Conservation (phyloP, 1,140 invertebrate genomes). For the Drosophila lacteicornis region DNA sequence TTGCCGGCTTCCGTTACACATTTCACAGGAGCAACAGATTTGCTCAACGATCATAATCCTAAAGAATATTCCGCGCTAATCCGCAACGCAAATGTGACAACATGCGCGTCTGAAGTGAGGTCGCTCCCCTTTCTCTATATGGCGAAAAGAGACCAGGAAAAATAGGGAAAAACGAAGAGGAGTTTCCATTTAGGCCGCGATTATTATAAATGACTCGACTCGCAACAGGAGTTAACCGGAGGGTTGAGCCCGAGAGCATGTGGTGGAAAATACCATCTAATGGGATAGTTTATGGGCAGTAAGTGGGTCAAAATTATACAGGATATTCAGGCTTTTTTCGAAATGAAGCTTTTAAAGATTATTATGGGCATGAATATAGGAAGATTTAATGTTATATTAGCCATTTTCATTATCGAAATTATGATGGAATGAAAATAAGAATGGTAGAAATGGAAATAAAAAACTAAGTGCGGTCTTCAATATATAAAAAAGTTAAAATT, state of each 20-base stretch:
- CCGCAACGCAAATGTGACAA: slow-evolving; percentile 84
- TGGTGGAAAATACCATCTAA: slow-evolving; percentile 34
- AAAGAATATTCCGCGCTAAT: slow-evolving; percentile 78
- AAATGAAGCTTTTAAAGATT: slow-evolving; percentile 1
- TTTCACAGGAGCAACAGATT: slow-evolving; percentile 83
- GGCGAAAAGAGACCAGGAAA: not conserved
- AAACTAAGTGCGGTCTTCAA: too few relatives aligned
- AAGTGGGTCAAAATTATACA: slow-evolving; percentile 70
- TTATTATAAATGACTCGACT: slow-evolving; percentile 37
- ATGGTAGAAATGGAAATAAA: not conserved
- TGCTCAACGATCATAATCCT: slow-evolving; percentile 84
- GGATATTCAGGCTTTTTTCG: slow-evolving; percentile 19
- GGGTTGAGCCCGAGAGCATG: slow-evolving; percentile 19
- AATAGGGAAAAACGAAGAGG: slow-evolving; percentile 29
- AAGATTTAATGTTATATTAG: slow-evolving; percentile 14
- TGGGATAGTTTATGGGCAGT: slow-evolving; percentile 66
- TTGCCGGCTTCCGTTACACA: slow-evolving; percentile 55
- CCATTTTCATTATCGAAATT: not conserved
- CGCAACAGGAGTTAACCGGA: slow-evolving; percentile 23
- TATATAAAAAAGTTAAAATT: too few relatives aligned
- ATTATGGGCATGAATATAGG: slow-evolving; percentile 6
- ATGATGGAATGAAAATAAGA: not conserved
- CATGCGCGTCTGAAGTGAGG: slow-evolving; percentile 81
- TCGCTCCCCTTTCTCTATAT: slow-evolving; percentile 19
- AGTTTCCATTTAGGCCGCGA: slow-evolving; percentile 31